These are phyloP conservation scores for Drosophila murphyi DNA, from an alignment of 1,140 invertebrate species.

Conservation along the genomic window DNA sequence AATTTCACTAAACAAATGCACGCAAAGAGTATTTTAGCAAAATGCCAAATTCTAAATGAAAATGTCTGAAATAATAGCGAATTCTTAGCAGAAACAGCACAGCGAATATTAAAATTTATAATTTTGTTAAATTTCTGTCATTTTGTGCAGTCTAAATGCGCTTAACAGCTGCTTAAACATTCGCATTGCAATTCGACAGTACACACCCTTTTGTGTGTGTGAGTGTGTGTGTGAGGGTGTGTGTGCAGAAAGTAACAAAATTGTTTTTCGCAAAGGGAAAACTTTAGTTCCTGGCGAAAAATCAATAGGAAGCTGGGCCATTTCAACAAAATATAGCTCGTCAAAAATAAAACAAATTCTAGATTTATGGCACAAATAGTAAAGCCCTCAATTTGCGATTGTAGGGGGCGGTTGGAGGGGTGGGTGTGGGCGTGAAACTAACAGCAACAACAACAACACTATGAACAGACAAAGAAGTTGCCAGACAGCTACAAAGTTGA, in stretches of 20 bases:
- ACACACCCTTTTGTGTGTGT: conserved; percentile 60
- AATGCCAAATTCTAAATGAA: conserved; percentile 67
- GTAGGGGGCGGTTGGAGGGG: not conserved
- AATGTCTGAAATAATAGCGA: not conserved
- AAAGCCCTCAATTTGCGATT: not conserved
- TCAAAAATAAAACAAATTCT: not conserved
- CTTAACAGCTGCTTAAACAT: conserved; percentile 3
- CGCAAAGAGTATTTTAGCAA: conserved; percentile 37
- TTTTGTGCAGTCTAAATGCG: not conserved
- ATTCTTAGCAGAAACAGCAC: not conserved
- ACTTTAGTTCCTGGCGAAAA: conserved; percentile 55
- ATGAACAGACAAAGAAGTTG: conserved; percentile 32
- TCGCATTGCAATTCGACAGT: conserved; percentile 9
- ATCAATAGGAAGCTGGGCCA: conserved; percentile 61
- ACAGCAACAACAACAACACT: conserved; percentile 17
- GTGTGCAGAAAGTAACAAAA: conserved; percentile 55
- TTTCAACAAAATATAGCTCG: conserved; percentile 6
- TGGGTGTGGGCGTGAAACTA: not conserved
- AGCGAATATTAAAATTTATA: not conserved
- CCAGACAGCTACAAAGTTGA: conserved; percentile 33
- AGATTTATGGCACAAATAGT: conserved; percentile 1
- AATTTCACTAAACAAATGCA: conserved; percentile 58
- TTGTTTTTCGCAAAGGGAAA: conserved; percentile 53
- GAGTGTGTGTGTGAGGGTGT: conserved; percentile 32
- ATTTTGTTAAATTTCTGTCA: not conserved